Evolutionary conservation across 2,888 invertebrate species (phyloP).

Genomic region (Andrena marginata): DNA sequence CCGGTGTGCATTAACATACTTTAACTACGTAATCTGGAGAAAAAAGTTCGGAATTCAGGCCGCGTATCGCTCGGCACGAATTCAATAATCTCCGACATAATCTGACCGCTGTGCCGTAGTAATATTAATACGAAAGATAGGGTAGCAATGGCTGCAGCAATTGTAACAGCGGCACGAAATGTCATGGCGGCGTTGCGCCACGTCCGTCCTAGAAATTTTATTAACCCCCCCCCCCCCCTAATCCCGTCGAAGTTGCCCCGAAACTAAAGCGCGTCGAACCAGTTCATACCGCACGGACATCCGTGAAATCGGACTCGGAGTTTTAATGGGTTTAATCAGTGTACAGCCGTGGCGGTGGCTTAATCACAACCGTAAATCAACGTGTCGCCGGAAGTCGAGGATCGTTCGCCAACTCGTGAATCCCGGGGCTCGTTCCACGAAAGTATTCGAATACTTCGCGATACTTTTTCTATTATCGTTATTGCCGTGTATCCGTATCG

Average conservation of each 20-base stretch:
- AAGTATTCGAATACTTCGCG: not conserved
- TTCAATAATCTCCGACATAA: conserved; percentile 53
- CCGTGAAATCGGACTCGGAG: conserved; percentile 46
- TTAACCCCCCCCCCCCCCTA: conserved; percentile 52
- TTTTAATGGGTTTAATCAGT: conserved; percentile 61
- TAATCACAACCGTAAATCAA: conserved; percentile 54
- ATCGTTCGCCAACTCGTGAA: not conserved
- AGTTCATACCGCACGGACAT: conserved; percentile 51
- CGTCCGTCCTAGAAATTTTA: conserved; percentile 57
- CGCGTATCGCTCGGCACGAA: conserved; percentile 52
- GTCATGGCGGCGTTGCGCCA: conserved; percentile 31
- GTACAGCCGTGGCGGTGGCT: conserved; percentile 37
- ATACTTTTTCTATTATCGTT: not conserved
- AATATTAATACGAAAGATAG: conserved; percentile 49
- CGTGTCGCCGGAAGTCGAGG: conserved; percentile 4
- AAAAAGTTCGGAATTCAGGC: conserved; percentile 47
- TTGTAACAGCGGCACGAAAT: conserved; percentile 43
- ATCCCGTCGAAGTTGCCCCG: conserved; percentile 48
- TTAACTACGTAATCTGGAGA: conserved; percentile 30
- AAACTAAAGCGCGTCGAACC: conserved; percentile 50
- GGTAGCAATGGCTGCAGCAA: conserved; percentile 6
- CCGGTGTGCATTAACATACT: conserved; percentile 45
- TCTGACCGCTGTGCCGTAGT: conserved; percentile 31
- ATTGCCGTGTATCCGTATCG: not conserved
- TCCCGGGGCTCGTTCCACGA: not conserved